Evolutionary conservation across 2,888 invertebrate genomes (phyloP), one percentile per base, ranked within the genome.

Genomic region (Drosophila neonasuta): DNA sequence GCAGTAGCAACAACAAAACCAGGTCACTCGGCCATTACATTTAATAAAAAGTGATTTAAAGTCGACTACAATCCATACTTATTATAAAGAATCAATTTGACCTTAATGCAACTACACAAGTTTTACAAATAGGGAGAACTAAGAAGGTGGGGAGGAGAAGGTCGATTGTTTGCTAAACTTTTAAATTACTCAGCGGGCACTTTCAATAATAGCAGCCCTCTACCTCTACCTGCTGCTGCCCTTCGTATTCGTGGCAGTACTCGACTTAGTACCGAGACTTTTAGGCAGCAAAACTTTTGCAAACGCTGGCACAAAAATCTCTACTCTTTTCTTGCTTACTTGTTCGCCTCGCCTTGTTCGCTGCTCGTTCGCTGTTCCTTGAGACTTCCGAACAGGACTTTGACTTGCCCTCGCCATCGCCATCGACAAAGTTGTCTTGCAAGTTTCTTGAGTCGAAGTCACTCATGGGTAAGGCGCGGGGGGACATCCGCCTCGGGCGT

Each of bases 151-250:
- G 50, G n/a, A 51, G 17, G 58, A 29, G 36, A 1, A 13, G 2
- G 42, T 42, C 3, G 24, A 17, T 46, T 68, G 60, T 45, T 68
- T 51, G 71, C 36, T 69, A 72, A 83, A 83, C 78, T 83, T 83
- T 86, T 71, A 84, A 83, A 83, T 83, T 83, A 83, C 86, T 80
- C 86, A 69, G 59, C 79, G 71, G 57, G 71, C 79, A 80, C 79
- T 84, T 82, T 78, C 84, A 79, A 86, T 84, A 81, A 78, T 78
- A 68, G 73, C 61, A 58, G 61, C 56, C 48, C 42, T 20, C 56
- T 62, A 49, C 59, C 41, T 65, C 60, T 48, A 49, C 44, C 45
- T 48, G 24, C 24, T 24, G 6, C 24, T 24, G 24, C 30, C 8
- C 39, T 39, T 1, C 7, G 52, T 50, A 60, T 44, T 54, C 49